These are phyloP conservation scores for Lepidothrix coronata DNA, from an alignment of 2,113 vertebrate species.

Conservation along the genomic window DNA sequence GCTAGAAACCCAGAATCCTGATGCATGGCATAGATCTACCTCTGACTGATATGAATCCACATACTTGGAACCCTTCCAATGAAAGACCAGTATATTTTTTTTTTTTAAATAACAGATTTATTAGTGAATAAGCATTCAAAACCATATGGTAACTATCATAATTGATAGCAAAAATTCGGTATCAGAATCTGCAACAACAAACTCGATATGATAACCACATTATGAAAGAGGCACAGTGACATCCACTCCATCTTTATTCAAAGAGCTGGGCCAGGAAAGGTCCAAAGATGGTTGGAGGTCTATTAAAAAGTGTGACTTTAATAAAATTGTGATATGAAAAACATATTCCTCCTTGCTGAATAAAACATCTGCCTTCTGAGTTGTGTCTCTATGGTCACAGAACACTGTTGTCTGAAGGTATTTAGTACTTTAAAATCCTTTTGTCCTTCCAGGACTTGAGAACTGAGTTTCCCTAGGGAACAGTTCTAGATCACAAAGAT, in stretches of 20 bases:
- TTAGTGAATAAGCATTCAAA: not conserved
- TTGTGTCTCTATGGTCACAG: not conserved
- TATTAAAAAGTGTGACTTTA: not conserved
- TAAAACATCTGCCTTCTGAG: not conserved
- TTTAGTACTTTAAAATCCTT: not conserved
- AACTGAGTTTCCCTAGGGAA: not conserved
- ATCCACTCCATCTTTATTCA: not conserved
- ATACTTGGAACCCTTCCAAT: not conserved
- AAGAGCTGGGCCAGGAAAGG: not conserved
- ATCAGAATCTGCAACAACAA: not conserved
- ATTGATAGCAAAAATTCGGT: not conserved
- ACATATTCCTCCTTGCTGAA: not conserved
- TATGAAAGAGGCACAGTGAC: not conserved
- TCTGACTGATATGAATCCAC: not conserved
- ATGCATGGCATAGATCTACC: not conserved
- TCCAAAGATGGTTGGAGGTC: not conserved
- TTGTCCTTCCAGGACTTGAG: not conserved
- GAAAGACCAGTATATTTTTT: not conserved
- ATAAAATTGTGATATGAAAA: not conserved
- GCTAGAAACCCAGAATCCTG: not conserved
- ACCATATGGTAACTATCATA: not conserved
- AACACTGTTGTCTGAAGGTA: not conserved
- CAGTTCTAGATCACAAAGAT: not conserved
- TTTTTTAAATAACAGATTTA: not conserved
- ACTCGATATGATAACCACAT: not conserved